Evolutionary conservation across 2,888 invertebrate genomes (phyloP).

Genomic region (Spisula subtruncata): DNA sequence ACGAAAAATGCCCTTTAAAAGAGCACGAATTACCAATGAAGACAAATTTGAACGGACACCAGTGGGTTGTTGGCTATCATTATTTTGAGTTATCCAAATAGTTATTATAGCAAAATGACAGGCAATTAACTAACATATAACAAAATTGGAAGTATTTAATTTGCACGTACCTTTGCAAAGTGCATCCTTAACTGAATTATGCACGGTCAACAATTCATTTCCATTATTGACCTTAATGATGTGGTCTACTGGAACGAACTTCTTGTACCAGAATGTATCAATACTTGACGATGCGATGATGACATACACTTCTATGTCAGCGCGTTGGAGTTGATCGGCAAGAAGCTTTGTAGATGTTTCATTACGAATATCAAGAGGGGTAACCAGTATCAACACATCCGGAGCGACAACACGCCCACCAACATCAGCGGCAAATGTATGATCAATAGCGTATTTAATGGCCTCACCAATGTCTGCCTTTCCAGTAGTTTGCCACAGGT

Average conservation of each 20-base stretch:
- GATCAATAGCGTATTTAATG: neutral
- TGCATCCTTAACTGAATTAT: neutral
- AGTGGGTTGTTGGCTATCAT: too few relatives aligned
- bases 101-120: too few relatives aligned
- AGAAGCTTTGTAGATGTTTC: neutral
- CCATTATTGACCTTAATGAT: conserved; percentile 20
- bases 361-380: conserved; percentile 1
- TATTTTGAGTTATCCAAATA: too few relatives aligned
- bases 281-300: neutral
- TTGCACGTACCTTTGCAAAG: conserved; percentile 8
- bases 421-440: neutral
- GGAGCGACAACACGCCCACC: neutral
- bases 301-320: neutral
- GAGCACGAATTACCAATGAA: too few relatives aligned
- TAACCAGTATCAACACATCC: conserved; percentile 14
- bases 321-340: neutral
- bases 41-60: too few relatives aligned
- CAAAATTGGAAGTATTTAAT: too few relatives aligned
- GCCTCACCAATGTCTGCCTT: conserved; percentile 9
- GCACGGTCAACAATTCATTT: neutral
- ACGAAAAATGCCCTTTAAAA: too few relatives aligned
- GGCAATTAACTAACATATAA: too few relatives aligned
- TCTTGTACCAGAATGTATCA: conserved; percentile 31
- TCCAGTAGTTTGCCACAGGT: conserved; percentile 8
- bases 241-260: neutral